Conservation (phyloP, 1,140 invertebrate genomes). For the Carposina sasakii region DNA sequence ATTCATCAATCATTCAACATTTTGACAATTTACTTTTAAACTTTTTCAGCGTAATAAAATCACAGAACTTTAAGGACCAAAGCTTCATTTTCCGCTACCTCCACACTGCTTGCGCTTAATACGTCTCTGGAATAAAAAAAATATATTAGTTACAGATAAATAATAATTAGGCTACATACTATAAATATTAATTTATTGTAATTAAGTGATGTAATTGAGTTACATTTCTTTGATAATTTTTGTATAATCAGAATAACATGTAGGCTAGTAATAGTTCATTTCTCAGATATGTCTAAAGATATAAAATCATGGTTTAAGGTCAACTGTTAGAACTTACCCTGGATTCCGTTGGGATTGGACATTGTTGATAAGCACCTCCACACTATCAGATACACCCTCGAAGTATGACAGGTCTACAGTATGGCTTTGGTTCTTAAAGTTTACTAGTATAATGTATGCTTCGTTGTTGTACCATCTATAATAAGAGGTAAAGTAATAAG, state of each 20-base stretch:
- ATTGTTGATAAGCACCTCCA: slow-evolving; percentile 63
- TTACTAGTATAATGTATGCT: slow-evolving; percentile 42
- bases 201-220: no score
- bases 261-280: no score
- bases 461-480: slow-evolving; percentile 47
- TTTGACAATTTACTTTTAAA: no score
- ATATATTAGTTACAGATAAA: slow-evolving; percentile 10
- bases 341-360: slow-evolving; percentile 49
- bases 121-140: slow-evolving; percentile 41
- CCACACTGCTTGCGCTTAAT: slow-evolving; percentile 28
- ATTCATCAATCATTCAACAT: no score
- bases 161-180: slow-evolving; percentile 1
- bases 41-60: slow-evolving; percentile 5
- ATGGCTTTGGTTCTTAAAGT: slow-evolving; percentile 40
- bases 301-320: no score
- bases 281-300: no score
- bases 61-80: slow-evolving; percentile 45
- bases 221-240: no score
- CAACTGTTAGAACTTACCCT: slow-evolving; percentile 71
- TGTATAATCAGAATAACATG: no score
- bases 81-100: slow-evolving; percentile 36
- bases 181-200: no score
- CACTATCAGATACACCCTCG: slow-evolving; percentile 48
- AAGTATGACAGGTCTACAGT: slow-evolving; percentile 52
- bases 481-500: no score